Evolutionary conservation across 53 echinoderm and acorn worm species (phyloP).

Genomic region (Henricia sp.): DNA sequence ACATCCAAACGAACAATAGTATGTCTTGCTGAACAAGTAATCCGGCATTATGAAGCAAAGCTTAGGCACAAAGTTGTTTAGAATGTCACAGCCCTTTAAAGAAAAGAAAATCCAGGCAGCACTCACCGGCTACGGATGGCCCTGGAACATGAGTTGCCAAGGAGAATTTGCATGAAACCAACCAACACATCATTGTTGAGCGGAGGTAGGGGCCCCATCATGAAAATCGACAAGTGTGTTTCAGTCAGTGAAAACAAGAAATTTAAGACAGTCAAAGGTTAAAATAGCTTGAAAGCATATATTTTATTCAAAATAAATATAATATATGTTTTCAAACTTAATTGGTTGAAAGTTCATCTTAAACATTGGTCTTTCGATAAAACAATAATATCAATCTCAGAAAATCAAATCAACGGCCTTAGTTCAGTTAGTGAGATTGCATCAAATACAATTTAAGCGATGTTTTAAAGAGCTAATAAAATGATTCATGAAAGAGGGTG

Average conservation of each 20-base stretch:
- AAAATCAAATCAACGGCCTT: too few species aligned
- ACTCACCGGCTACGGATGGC: conserved; percentile 75
- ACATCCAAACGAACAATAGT: neutral
- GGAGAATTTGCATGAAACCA: neutral
- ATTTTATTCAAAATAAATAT: too few species aligned
- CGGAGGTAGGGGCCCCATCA: conserved; percentile 10
- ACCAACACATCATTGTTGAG: conserved; percentile 10
- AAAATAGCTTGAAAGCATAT: too few species aligned
- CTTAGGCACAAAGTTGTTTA: neutral
- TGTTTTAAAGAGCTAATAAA: neutral
- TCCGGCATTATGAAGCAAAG: neutral
- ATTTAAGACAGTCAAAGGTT: neutral
- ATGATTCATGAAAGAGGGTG: neutral
- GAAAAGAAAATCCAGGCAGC: too few species aligned
- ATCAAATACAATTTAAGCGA: neutral
- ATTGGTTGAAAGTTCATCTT: too few species aligned
- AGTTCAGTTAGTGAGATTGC: too few species aligned
- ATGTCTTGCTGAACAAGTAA: neutral
- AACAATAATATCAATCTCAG: too few species aligned
- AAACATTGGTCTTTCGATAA: too few species aligned
- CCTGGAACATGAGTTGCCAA: conserved; percentile 50
- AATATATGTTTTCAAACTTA: too few species aligned
- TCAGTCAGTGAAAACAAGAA: neutral
- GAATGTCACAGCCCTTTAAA: neutral
- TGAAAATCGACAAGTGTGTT: neutral